These are phyloP conservation scores for Tetrapedia diversipes DNA, from an alignment of 2,888 invertebrate genomes.

Conservation along the genomic window DNA sequence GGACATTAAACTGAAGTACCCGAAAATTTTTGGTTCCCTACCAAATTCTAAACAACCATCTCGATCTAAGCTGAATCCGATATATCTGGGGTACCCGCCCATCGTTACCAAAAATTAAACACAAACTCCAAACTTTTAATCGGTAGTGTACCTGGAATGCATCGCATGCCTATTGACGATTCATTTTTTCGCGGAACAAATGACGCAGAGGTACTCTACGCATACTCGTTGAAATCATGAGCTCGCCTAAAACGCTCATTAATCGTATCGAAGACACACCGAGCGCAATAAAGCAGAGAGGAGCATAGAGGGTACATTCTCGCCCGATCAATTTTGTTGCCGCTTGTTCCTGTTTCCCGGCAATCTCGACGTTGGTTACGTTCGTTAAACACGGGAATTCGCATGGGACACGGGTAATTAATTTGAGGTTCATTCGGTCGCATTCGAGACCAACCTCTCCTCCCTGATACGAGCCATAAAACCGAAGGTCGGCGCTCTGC, in stretches of 20 bases:
- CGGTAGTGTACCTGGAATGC: too few relatives aligned
- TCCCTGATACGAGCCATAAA: conserved; percentile 33
- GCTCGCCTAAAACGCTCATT: not conserved
- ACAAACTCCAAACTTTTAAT: too few relatives aligned
- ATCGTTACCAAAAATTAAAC: too few relatives aligned
- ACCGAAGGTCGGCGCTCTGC: conserved; percentile 40
- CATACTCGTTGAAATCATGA: not conserved
- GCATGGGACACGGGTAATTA: conserved; percentile 38
- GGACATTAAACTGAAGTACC: too few relatives aligned
- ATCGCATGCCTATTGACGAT: not conserved
- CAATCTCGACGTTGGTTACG: not conserved
- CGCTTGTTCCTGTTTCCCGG: not conserved
- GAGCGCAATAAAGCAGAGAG: not conserved
- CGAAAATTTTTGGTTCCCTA: too few relatives aligned
- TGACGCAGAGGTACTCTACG: too few relatives aligned
- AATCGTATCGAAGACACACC: not conserved
- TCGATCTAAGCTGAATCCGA: too few relatives aligned
- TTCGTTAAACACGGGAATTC: conserved; percentile 1
- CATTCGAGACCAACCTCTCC: too few relatives aligned
- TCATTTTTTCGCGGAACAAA: not conserved
- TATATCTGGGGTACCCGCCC: too few relatives aligned
- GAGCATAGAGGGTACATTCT: not conserved
- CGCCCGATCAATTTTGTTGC: not conserved
- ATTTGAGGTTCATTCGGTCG: conserved; percentile 42
- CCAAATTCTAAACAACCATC: too few relatives aligned